Base-by-base conservation (phyloP, 2,888 invertebrate genomes). In the Baccha elongata region DNA sequence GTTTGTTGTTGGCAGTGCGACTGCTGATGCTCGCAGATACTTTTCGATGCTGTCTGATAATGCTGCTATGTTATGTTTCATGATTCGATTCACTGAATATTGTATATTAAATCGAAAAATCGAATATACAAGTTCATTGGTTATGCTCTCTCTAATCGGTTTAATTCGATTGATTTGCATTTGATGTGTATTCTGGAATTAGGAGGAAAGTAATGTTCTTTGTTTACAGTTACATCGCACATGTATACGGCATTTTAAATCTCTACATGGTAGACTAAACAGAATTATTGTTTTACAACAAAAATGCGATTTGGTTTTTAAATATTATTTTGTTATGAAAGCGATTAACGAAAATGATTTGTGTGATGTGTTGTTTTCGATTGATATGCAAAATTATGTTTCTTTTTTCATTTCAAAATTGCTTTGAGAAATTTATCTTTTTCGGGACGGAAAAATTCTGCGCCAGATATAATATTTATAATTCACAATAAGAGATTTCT, bases 71-170 rank as follows among this genome's bases (percentile, higher is more conserved):
- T n/a, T n/a, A 55, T 67, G 73, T 52, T 72, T 69, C 19, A 52
- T 42, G 65, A 50, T 80, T 52, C 71, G 67, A 71, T 53, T 67
- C 76, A 67, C 7, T 81, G 81, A 81, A 58, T 60, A 44, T 29
- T 44, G 26, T 48, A 37, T 15, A 52, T 75, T 17, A 55, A 74
- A 74, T 78, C 67, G n/a, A 53, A 48, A 60, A 42, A 72, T 67
- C 53, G 46, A 32, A 23, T 7, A 73, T 23, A 73, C 79, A 74
- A 83, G 83, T 83, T 78, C 83, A 83, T 62, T 76, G 81, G 62
- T 75, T 72, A 52, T 52, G 52, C 29, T 11, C 6, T 29, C 1
- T 53, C 40, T 65, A 58, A 65, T 72, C 64, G 64, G 11, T 58
- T 74, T 62, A 64, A 76, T 81, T 69, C 75, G 76, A 74, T 58